phyloP scores from a whole-genome alignment of 2,797 vertebrate genomes.

The Coracias cyanogaster region DNA sequence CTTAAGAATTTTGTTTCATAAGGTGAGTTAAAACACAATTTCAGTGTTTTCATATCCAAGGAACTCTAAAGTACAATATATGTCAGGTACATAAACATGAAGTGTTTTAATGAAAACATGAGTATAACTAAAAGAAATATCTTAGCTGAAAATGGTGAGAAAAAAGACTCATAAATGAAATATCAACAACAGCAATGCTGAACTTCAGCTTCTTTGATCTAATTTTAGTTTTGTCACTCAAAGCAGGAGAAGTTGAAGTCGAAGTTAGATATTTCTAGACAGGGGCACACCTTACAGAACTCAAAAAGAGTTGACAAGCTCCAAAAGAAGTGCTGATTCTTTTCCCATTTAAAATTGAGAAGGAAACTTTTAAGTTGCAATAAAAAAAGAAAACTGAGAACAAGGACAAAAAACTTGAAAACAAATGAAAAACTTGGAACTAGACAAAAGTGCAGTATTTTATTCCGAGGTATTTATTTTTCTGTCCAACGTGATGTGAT shows the following conservation, averaged over 20 bases:
- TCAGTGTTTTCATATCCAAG: neutral
- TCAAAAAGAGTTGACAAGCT: neutral
- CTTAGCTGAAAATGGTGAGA: neutral
- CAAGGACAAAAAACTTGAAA: neutral
- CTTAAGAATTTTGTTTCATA: neutral
- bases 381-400: neutral
- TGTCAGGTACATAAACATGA: neutral
- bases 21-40: neutral
- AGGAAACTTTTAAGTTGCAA: slow-evolving; percentile 1
- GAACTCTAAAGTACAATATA: neutral
- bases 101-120: neutral
- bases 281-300: neutral
- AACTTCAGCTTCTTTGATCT: neutral
- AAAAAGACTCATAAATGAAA: neutral
- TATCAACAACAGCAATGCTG: neutral
- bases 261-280: neutral
- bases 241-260: neutral
- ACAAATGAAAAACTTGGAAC: neutral
- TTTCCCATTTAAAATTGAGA: neutral
- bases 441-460: neutral
- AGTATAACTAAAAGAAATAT: neutral
- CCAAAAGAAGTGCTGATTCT: neutral
- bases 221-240: slow-evolving; percentile 32
- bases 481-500: neutral
- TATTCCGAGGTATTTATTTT: neutral